A percentile compares a stretch with the other conserved stretches of the same genome.
phyloP scores from a whole-genome alignment of 2,797 vertebrate genomes.

The Lemur catta region DNA sequence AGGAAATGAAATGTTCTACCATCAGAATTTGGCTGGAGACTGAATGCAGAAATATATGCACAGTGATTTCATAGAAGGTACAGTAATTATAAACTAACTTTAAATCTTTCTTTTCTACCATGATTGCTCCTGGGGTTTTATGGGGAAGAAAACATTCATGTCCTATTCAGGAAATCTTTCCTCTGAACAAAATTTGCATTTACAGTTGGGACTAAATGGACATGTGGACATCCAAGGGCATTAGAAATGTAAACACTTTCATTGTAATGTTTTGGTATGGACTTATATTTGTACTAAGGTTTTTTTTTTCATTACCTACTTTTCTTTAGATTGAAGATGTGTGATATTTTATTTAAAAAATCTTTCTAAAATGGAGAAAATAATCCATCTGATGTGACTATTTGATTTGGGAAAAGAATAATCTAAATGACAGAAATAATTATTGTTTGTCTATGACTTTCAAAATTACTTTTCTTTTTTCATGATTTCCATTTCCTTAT shows the following conservation, averaged over 20 bases:
- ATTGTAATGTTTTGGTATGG: background rate
- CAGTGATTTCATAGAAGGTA: background rate
- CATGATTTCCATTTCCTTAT: background rate
- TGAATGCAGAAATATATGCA: background rate
- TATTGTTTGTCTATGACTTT: background rate
- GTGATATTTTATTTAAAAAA: background rate
- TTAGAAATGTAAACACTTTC: background rate
- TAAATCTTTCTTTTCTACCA: background rate
- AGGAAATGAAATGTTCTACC: background rate
- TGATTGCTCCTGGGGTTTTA: background rate
- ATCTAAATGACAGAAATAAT: background rate
- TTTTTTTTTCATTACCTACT: slow-evolving; percentile 17
- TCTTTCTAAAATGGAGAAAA: background rate
- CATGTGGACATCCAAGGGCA: background rate
- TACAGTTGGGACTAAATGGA: background rate
- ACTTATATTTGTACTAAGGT: background rate
- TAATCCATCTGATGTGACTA: background rate
- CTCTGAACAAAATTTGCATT: background rate
- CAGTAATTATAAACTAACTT: background rate
- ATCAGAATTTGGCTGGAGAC: background rate
- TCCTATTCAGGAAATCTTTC: background rate
- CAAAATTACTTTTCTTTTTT: background rate
- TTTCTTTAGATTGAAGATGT: background rate
- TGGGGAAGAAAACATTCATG: background rate
- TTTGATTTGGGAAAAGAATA: background rate